A percentile compares a stretch with the other conserved stretches of the same genome.
Evolutionary conservation across 2,113 vertebrate species (phyloP).

Genomic region (Trematomus loennbergii): DNA sequence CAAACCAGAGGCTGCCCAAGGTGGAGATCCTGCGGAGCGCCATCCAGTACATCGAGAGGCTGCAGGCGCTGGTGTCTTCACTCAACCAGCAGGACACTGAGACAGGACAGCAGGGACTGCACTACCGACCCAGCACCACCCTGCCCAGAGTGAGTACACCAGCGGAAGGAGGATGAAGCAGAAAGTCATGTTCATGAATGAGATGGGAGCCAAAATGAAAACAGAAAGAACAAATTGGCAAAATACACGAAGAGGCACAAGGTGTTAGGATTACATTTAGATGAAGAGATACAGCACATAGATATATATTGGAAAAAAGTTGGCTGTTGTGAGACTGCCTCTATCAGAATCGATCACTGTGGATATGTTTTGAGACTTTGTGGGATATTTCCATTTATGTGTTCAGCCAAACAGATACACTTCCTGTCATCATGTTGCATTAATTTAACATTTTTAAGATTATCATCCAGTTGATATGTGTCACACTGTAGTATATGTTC

Average conservation of each 20-base stretch:
- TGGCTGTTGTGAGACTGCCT: background rate
- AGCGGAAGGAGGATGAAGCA: conserved; percentile 4
- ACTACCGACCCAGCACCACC: conserved; percentile 77
- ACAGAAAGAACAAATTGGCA: background rate
- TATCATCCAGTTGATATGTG: background rate
- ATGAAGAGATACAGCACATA: background rate
- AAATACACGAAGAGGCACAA: background rate
- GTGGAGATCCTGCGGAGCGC: conserved; percentile 98
- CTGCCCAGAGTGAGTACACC: conserved; percentile 88
- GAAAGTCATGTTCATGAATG: conserved; percentile 9
- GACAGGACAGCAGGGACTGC: conserved; percentile 88
- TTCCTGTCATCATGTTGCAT: background rate
- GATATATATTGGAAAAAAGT: background rate
- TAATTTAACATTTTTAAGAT: background rate
- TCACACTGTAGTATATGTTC: background rate
- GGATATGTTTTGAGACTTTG: background rate
- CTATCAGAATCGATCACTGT: background rate
- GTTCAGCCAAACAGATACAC: background rate
- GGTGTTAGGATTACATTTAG: background rate
- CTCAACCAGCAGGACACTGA: conserved; percentile 97
- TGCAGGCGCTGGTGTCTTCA: conserved; percentile 94
- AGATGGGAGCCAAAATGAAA: conserved; percentile 5
- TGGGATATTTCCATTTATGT: background rate
- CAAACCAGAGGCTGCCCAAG: conserved; percentile 98
- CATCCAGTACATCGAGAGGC: conserved; percentile 98